Percentiles rank a stretch among this genome's conserved stretches.
Conservation (phyloP, 2,113 vertebrate genomes). For the Grammomys surdaster region DNA sequence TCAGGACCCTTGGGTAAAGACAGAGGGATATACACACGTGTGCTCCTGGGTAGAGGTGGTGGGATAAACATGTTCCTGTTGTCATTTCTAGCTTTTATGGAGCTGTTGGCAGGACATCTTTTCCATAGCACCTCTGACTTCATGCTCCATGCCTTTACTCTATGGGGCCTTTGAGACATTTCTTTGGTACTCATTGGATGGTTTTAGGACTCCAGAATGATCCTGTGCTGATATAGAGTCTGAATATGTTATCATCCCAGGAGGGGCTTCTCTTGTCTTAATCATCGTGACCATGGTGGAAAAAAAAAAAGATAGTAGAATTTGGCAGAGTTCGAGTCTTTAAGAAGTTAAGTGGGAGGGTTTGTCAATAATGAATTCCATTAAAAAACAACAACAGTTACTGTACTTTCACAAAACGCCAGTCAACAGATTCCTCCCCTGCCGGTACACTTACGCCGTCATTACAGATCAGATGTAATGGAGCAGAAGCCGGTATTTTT, state of each 20-base stretch:
- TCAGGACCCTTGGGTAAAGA: slow-evolving; percentile 63
- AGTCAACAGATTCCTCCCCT: slow-evolving; percentile 87
- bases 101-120: slow-evolving; percentile 26
- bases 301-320: slow-evolving; percentile 69
- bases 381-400: slow-evolving; percentile 54
- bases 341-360: slow-evolving; percentile 88
- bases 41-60: slow-evolving; percentile 71
- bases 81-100: slow-evolving; percentile 76
- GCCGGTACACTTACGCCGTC: slow-evolving; percentile 84
- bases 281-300: slow-evolving; percentile 79
- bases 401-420: slow-evolving; percentile 82
- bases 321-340: slow-evolving; percentile 85
- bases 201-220: slow-evolving; percentile 63
- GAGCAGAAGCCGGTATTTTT: slow-evolving; percentile 89
- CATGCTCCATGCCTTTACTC: slow-evolving; percentile 76
- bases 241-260: slow-evolving; percentile 84
- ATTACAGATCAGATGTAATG: slow-evolving; percentile 90
- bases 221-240: slow-evolving; percentile 79
- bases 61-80: slow-evolving; percentile 55
- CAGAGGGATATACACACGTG: slow-evolving; percentile 65
- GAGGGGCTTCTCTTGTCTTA: slow-evolving; percentile 85
- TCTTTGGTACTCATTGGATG: slow-evolving; percentile 75
- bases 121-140: slow-evolving; percentile 79
- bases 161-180: slow-evolving; percentile 76
- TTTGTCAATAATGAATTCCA: slow-evolving; percentile 88